phyloP scores from a whole-genome alignment of 23 tunicate genomes.

The Clavelina lepadiformis region DNA sequence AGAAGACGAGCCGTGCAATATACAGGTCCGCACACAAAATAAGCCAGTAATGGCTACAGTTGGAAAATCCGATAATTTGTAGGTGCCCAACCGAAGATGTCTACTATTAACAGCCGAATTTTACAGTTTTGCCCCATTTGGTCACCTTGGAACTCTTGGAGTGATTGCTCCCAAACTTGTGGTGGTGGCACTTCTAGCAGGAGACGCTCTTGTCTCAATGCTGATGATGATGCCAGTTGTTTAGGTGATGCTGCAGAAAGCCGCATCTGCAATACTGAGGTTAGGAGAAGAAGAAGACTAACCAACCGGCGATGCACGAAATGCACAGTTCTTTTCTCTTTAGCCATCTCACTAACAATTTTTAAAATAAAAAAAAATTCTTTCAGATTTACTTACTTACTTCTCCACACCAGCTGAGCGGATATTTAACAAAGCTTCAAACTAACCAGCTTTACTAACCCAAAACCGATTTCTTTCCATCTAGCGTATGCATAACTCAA shows the following conservation, averaged over 20 bases:
- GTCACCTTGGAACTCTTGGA: conserved; percentile 36
- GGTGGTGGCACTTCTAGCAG: conserved; percentile 33
- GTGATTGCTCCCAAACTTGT: conserved; percentile 34
- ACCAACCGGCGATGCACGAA: background rate
- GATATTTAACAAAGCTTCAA: too few relatives aligned
- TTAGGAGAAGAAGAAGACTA: conserved; percentile 4
- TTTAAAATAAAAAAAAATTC: too few relatives aligned
- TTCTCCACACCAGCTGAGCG: too few relatives aligned
- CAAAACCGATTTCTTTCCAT: too few relatives aligned
- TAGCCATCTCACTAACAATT: too few relatives aligned
- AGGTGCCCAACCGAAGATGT: background rate
- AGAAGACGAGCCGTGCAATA: conserved; percentile 38
- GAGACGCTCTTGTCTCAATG: conserved; percentile 16
- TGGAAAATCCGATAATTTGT: background rate
- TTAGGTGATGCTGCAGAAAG: conserved; percentile 1
- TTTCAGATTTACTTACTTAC: too few relatives aligned
- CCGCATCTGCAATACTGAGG: conserved; percentile 27
- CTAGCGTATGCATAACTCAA: too few relatives aligned
- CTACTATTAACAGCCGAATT: background rate
- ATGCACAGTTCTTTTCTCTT: too few relatives aligned
- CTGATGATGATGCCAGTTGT: conserved; percentile 1
- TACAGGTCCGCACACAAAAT: conserved; percentile 18
- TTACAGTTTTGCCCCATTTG: conserved; percentile 57
- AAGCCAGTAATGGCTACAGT: background rate
- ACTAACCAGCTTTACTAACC: too few relatives aligned